A percentile compares a stretch with the other conserved stretches of the same genome.
Conservation (phyloP, 2,888 invertebrate species). For the Lithodes maja region DNA sequence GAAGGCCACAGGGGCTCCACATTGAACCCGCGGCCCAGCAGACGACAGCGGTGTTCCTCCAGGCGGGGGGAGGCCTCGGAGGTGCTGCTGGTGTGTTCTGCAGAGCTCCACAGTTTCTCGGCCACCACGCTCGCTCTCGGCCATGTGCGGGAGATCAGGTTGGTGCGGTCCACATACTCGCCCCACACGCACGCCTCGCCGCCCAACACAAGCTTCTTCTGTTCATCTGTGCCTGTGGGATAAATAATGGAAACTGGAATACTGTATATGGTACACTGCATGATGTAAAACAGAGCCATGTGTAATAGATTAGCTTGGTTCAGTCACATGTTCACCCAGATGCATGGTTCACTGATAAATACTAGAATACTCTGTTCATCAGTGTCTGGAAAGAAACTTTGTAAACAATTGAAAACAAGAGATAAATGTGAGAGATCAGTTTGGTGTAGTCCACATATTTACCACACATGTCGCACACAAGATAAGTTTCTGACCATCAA, state of each 20-base stretch:
- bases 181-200: slow-evolving; percentile 97
- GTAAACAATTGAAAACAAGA: no score
- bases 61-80: slow-evolving; percentile 79
- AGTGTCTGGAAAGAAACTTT: no score
- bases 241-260: not conserved
- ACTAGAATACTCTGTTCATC: no score
- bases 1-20: slow-evolving; percentile 84
- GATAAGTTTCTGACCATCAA: no score
- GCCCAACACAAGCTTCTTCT: slow-evolving; percentile 84
- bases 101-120: slow-evolving; percentile 86
- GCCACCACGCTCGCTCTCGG: slow-evolving; percentile 90
- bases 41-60: slow-evolving; percentile 82
- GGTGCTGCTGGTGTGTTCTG: slow-evolving; percentile 74
- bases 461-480: no score
- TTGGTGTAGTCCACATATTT: no score
- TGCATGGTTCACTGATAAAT: no score
- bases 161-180: slow-evolving; percentile 85
- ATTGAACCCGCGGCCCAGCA: slow-evolving; percentile 81
- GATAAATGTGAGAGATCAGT: no score
- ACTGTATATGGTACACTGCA: no score
- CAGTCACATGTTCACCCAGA: no score
- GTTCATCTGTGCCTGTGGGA: slow-evolving; percentile 74
- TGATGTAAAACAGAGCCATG: no score
- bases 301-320: no score
- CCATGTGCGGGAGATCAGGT: slow-evolving; percentile 82